Percentiles rank a stretch among this genome's conserved stretches.
Evolutionary conservation across 2,113 vertebrate species (phyloP).

Genomic region (Morone saxatilis): DNA sequence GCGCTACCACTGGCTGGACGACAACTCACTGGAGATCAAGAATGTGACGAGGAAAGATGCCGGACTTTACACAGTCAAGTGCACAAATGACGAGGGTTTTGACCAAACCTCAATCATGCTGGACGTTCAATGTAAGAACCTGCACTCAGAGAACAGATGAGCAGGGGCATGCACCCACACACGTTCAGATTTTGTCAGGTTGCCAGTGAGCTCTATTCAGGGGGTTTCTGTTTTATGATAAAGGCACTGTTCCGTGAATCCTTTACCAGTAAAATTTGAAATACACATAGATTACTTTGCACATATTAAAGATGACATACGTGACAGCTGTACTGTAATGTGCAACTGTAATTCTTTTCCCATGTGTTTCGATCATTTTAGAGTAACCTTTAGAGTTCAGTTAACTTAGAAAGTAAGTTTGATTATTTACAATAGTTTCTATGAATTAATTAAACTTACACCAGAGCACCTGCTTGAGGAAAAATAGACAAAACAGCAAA

Average conservation of each 20-base stretch:
- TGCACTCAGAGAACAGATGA: neutral
- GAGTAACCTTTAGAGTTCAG: neutral
- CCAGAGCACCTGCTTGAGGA: neutral
- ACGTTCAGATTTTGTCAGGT: neutral
- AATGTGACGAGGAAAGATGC: slow-evolving; percentile 83
- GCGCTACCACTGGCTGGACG: slow-evolving; percentile 70
- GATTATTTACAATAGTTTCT: neutral
- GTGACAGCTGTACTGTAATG: neutral
- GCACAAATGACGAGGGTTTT: slow-evolving; percentile 81
- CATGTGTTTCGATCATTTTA: neutral
- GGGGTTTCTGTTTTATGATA: neutral
- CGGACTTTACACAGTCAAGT: slow-evolving; percentile 79
- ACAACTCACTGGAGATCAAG: slow-evolving; percentile 78
- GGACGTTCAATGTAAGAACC: slow-evolving; percentile 83
- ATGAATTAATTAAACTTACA: neutral
- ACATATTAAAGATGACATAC: neutral
- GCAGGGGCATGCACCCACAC: neutral
- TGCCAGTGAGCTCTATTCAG: neutral
- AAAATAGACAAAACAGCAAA: neutral
- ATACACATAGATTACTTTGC: neutral
- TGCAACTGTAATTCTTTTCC: neutral
- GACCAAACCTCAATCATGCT: slow-evolving; percentile 71
- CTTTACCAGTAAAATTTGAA: neutral
- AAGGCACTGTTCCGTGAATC: neutral
- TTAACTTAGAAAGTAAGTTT: slow-evolving; percentile 3